Evolutionary conservation across 2,113 vertebrate species (phyloP).

Genomic region (Myocastor coypus): DNA sequence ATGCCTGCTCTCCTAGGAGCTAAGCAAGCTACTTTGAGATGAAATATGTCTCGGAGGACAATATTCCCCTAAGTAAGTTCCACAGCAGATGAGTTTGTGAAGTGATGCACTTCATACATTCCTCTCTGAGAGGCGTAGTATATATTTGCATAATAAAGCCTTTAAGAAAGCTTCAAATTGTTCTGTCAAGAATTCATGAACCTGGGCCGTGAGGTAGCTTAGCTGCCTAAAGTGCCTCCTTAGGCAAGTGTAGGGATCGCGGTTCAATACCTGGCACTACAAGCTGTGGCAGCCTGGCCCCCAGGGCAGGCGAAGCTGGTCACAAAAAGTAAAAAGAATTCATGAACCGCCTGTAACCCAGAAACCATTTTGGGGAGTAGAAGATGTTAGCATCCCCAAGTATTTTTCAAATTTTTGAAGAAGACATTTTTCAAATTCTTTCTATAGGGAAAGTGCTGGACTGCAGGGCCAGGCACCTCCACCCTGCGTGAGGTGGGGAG

Average conservation of each 20-base stretch:
- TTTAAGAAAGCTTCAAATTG: slow-evolving; percentile 71
- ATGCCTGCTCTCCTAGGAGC: background rate
- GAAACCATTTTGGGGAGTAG: slow-evolving; percentile 50
- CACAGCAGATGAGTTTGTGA: slow-evolving; percentile 68
- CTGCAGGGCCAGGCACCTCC: background rate
- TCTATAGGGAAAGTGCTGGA: background rate
- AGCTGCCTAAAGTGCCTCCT: too few species aligned
- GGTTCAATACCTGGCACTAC: too few species aligned
- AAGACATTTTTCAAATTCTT: slow-evolving; percentile 21
- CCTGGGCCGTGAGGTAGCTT: too few species aligned
- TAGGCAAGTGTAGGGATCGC: too few species aligned
- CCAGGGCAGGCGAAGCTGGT: too few species aligned
- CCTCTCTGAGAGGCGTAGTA: slow-evolving; percentile 51
- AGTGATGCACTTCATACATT: slow-evolving; percentile 32
- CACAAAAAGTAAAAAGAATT: background rate
- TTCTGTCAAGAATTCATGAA: background rate
- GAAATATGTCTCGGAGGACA: slow-evolving; percentile 12
- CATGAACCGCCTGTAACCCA: slow-evolving; percentile 65
- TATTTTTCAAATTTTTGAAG: too few species aligned
- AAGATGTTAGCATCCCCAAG: slow-evolving; percentile 52
- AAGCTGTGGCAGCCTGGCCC: too few species aligned
- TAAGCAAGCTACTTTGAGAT: slow-evolving; percentile 7
- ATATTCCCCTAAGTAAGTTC: slow-evolving; percentile 54
- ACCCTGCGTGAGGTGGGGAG: background rate
- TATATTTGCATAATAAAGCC: slow-evolving; percentile 73